Evolutionary conservation across 2,113 vertebrate genomes (phyloP), one percentile per base, ranked within the genome.

Genomic region (Strix uralensis): DNA sequence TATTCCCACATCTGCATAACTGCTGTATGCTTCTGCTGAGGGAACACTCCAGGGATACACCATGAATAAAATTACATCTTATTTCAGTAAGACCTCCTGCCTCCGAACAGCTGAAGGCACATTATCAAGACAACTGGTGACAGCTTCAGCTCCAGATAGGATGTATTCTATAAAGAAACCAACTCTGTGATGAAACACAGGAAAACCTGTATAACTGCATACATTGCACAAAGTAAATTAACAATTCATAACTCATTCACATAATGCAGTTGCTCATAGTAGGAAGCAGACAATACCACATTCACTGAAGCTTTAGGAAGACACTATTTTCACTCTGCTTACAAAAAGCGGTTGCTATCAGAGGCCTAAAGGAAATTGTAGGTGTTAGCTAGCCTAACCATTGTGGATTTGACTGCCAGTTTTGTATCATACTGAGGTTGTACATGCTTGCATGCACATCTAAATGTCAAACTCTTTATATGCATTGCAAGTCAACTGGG

Each of bases 191-290:
- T 61, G 72, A 84, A 95, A 88, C 40, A n/a, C 17, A 36, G 65
- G 80, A 86, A 92, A 95, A 95, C 83, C 88, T 94, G 88, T 93
- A 71, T 71, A 81, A 92, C 88, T 95, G 88, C 90, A 67, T 87
- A 81, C 1, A 1, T 58, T 94, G 82, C 86, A 74, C 73, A 61
- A 93, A 92, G n/a, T 79, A 93, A 92, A 92, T 86, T 62, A 96
- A 59, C 77, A 79, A 94, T 89, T 91, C 89, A 74, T 71, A 84
- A 25, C 27, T 90, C 54, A 25, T 88, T 86, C 88, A 67, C 46
- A 34, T 86, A 81, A 86, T 59, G 77, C 47, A 69, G 59, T 78
- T 95, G 51, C 91, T 92, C 12, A 1, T 47, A 71, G n/a, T 36
- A 74, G 72, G 61, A 86, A 92, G 63, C n/a, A 78, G 75, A 62